These are phyloP conservation scores for Dryobates pubescens DNA, from an alignment of 2,797 vertebrate genomes.

Conservation along the genomic window DNA sequence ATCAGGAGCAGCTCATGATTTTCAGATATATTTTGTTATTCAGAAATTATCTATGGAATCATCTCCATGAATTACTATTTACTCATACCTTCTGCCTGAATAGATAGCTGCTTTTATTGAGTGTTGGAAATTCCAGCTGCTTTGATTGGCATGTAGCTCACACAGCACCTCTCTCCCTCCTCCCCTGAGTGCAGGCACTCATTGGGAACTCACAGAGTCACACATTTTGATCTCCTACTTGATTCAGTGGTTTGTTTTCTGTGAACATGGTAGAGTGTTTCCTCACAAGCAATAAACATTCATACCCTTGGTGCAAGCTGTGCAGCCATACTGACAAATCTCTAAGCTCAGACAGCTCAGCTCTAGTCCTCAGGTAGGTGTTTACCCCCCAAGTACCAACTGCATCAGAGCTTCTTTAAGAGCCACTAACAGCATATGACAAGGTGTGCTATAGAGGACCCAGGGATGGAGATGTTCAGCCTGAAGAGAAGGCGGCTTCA, in stretches of 20 bases:
- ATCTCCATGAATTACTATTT: constrained; percentile 40
- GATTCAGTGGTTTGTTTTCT: not conserved
- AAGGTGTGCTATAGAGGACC: not conserved
- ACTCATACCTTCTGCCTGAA: not conserved
- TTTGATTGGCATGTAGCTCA: not conserved
- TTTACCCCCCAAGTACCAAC: not conserved
- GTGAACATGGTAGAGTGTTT: not conserved
- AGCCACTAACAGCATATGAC: not conserved
- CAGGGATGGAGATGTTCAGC: not conserved
- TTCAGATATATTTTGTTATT: constrained; percentile 45
- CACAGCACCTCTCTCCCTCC: not conserved
- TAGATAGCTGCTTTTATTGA: not conserved
- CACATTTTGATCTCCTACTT: not conserved
- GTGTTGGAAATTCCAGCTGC: not conserved
- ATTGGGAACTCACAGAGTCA: not conserved
- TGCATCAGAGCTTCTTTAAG: not conserved
- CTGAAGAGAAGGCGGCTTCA: no score
- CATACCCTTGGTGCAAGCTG: not conserved
- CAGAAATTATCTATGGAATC: constrained; percentile 34
- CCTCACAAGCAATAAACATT: not conserved
- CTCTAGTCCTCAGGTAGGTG: rapidly evolving
- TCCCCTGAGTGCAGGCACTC: not conserved
- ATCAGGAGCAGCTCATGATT: constrained; percentile 20
- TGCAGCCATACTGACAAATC: not conserved
- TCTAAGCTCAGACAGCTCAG: not conserved